phyloP scores from a whole-genome alignment of 2,113 vertebrate genomes.

The Anthoscopus minutus region DNA sequence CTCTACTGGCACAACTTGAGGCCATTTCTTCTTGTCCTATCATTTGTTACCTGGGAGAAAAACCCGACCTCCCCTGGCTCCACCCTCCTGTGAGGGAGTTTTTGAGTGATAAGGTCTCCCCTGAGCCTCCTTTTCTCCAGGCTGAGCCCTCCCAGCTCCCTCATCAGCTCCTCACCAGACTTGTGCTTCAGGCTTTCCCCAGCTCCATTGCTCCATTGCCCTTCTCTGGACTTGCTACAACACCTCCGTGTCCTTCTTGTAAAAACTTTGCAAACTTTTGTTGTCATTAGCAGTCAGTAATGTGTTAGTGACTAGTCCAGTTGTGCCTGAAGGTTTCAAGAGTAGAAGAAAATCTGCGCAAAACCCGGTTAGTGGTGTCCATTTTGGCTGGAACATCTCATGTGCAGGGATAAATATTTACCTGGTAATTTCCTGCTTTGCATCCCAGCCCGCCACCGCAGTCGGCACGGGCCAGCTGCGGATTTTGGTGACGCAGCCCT shows the following conservation, averaged over 20 bases:
- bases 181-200: neutral
- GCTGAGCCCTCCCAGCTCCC: neutral
- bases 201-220: rapidly evolving
- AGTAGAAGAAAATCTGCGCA: neutral
- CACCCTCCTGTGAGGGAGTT: neutral
- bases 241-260: neutral
- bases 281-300: too few relatives aligned
- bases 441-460: rapidly evolving
- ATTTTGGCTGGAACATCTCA: neutral
- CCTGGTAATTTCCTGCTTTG: neutral
- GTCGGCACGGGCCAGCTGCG: rapidly evolving
- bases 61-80: neutral
- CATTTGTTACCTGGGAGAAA: neutral
- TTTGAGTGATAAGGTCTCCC: neutral
- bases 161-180: neutral
- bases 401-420: neutral
- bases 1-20: neutral
- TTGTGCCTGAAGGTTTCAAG: neutral
- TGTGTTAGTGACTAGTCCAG: rapidly evolving
- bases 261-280: neutral
- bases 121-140: neutral
- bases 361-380: neutral
- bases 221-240: neutral
- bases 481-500: rapidly evolving
- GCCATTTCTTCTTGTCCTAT: neutral